Percentiles rank a stretch among this genome's conserved stretches.
phyloP scores from a whole-genome alignment of 1,140 invertebrate genomes.

The Aricia agestis region DNA sequence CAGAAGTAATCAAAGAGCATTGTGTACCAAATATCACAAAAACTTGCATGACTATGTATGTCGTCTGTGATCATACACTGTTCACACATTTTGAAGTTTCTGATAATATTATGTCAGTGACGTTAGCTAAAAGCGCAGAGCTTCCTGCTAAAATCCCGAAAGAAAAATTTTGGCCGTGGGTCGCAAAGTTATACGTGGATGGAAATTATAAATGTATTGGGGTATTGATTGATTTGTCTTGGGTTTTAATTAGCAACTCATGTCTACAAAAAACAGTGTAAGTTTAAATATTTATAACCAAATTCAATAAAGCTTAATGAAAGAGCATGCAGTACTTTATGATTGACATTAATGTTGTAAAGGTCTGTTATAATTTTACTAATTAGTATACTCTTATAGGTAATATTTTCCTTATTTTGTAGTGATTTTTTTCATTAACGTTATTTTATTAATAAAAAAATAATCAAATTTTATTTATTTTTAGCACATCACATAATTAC shows the following conservation, averaged over 20 bases:
- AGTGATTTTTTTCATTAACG: no score
- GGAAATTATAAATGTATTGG: constrained; percentile 81
- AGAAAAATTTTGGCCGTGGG: constrained; percentile 79
- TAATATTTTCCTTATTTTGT: no score
- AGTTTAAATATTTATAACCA: constrained; percentile 34
- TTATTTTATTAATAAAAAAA: background rate
- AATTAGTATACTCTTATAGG: no score
- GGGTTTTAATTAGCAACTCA: constrained; percentile 78
- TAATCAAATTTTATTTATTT: constrained; percentile 26
- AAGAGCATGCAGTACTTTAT: no score
- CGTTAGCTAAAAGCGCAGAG: constrained; percentile 27
- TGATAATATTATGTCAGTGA: constrained; percentile 26
- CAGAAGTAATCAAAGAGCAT: constrained; percentile 54
- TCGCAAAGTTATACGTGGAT: constrained; percentile 81
- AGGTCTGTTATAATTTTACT: constrained; percentile 18
- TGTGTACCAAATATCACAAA: constrained; percentile 65
- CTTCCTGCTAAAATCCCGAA: constrained; percentile 11
- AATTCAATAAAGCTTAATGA: no score
- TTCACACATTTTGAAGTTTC: constrained; percentile 43
- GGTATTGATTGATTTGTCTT: constrained; percentile 78
- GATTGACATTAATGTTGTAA: no score
- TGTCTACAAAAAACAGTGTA: constrained; percentile 77
- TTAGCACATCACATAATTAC: constrained; percentile 78
- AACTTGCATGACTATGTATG: constrained; percentile 61
- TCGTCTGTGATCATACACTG: constrained; percentile 53